phyloP scores from a whole-genome alignment of 2,797 vertebrate genomes.

The Crax fasciolata region DNA sequence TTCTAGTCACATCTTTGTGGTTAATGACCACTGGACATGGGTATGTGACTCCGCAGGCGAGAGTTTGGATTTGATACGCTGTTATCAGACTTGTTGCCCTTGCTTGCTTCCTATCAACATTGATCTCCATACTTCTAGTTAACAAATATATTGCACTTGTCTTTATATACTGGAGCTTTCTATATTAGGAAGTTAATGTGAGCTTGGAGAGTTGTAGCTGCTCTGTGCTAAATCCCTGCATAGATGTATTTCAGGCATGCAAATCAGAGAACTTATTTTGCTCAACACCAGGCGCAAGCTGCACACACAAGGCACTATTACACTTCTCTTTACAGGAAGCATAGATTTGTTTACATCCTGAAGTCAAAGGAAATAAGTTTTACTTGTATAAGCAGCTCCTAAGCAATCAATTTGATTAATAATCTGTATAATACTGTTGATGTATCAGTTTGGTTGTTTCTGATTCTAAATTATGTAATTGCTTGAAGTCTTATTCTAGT shows the following conservation, averaged over 20 bases:
- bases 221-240: not conserved
- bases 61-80: not conserved
- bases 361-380: not conserved
- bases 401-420: not conserved
- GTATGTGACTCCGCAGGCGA: not conserved
- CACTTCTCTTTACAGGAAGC: not conserved
- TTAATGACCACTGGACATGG: not conserved
- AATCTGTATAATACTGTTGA: not conserved
- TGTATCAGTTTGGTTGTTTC: not conserved
- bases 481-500: not conserved
- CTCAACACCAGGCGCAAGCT: not conserved
- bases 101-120: not conserved
- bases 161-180: not conserved
- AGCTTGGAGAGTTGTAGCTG: not conserved
- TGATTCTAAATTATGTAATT: not conserved
- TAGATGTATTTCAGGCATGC: not conserved
- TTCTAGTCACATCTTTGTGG: not conserved
- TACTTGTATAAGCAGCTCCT: not conserved
- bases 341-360: not conserved
- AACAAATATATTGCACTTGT: not conserved
- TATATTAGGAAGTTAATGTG: not conserved
- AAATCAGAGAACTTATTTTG: not conserved
- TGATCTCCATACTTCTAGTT: not conserved
- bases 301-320: not conserved
- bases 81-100: not conserved